Base-by-base conservation (phyloP, 2,888 invertebrate species). In the Lissocephala sabroskyi region DNA sequence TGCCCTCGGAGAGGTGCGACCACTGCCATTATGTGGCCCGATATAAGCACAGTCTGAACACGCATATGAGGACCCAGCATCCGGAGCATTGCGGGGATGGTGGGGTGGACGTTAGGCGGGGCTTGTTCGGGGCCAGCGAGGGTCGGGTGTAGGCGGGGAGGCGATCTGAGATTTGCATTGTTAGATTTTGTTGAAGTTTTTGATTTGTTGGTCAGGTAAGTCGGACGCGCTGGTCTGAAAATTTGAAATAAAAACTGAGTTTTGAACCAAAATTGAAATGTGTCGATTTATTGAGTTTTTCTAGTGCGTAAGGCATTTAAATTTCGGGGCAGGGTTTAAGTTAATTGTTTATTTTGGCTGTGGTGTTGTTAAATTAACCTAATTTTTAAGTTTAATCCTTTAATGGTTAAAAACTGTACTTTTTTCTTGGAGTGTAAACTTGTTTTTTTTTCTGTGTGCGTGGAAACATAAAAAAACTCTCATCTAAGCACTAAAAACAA, bases 1-100 rank as follows among this genome's bases (percentile, higher is more conserved):
- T 85, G 53, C 88, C 89, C 1, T 86, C 86, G 37, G 87, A 88
- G 62, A 83, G 84, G 49, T 89, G 89, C 58, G 84, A 84, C 1
- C 84, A 86, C 59, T 89, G 89, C 57, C 80, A 85, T 2, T 84
- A 82, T 66, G 81, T 86, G 53, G 86, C 87, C 18, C 85, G 86
- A 53, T 87, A 87, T 60, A 86, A 86, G 65, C 86, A 86, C 54
- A 86, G 86, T 59, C 80, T 87, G 19, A 85, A 86, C 51, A 84
- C 84, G 45, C 87, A 87, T 60, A 84, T 87, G 26, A 81, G 73
- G 56, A 79, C 81, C 2, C 84, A 83, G 54, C 85, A 85, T 79
- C 74, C 78, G 5, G 68, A 64, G 37, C 65, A 60, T 35, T 63
- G 37, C 1, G 36, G 28, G 9, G 29, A 56, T 26, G 23, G 28